phyloP scores from a whole-genome alignment of 2,888 invertebrate species.

The Lapara coniferarum region DNA sequence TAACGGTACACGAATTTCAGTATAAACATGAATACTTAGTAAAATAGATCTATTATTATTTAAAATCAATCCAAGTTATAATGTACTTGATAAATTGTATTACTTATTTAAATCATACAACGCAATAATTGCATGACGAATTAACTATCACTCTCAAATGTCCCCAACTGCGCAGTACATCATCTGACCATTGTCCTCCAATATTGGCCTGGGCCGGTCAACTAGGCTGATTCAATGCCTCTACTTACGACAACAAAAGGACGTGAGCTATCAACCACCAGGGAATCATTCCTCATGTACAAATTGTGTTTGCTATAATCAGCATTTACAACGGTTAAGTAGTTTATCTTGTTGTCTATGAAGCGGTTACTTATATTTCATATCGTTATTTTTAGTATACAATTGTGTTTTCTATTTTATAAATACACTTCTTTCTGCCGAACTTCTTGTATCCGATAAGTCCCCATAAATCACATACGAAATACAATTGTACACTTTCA shows the following conservation, averaged over 20 bases:
- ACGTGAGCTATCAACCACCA: constrained; percentile 33
- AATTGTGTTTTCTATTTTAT: no score
- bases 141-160: constrained; percentile 28
- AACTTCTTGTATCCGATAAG: no score
- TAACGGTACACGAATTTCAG: constrained; percentile 15
- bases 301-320: neutral
- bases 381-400: no score
- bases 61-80: no score
- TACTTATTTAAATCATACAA: neutral
- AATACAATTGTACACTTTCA: neutral
- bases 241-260: constrained; percentile 61
- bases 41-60: no score
- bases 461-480: no score
- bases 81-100: neutral
- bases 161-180: constrained; percentile 42
- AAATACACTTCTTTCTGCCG: no score
- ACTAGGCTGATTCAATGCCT: constrained; percentile 57
- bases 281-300: neutral
- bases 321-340: neutral
- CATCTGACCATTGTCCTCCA: constrained; percentile 73
- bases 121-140: neutral
- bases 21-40: no score
- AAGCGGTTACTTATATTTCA: no score
- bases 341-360: no score
- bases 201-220: constrained; percentile 62